Percentiles rank a stretch among this genome's conserved stretches.
These are phyloP conservation scores for Dermatophagoides farinae DNA, from an alignment of 1,140 invertebrate species.

Conservation along the genomic window DNA sequence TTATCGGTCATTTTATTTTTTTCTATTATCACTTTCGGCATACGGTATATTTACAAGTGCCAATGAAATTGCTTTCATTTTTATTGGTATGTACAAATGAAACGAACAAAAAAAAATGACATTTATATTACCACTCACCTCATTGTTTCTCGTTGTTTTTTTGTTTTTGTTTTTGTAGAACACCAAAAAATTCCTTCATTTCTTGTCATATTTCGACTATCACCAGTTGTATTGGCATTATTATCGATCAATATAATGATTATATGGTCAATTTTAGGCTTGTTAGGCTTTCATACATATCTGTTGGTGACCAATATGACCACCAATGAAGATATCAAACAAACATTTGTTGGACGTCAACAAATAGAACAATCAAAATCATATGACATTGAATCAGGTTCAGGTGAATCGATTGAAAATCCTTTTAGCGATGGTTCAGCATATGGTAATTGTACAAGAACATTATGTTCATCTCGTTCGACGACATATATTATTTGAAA, in stretches of 20 bases:
- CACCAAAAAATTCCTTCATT: neutral
- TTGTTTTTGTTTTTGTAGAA: no score
- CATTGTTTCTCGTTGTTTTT: no score
- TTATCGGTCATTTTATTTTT: conserved; percentile 9
- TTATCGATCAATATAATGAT: neutral
- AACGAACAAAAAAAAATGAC: no score
- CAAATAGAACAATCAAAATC: neutral
- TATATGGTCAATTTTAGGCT: neutral
- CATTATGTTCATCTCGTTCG: neutral
- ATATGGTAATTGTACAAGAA: neutral
- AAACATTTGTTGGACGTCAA: neutral
- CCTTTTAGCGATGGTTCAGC: neutral
- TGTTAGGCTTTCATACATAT: neutral
- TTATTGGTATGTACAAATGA: neutral
- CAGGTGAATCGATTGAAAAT: neutral
- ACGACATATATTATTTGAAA: neutral
- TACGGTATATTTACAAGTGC: neutral
- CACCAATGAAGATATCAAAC: conserved; percentile 5
- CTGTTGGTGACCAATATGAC: neutral
- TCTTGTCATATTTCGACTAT: neutral
- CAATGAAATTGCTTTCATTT: neutral
- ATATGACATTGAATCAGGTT: neutral
- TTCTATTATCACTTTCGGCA: neutral
- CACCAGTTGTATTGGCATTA: neutral
- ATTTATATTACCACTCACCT: neutral